phyloP scores from a whole-genome alignment of 2,797 vertebrate genomes.

The Poeciliopsis infans region DNA sequence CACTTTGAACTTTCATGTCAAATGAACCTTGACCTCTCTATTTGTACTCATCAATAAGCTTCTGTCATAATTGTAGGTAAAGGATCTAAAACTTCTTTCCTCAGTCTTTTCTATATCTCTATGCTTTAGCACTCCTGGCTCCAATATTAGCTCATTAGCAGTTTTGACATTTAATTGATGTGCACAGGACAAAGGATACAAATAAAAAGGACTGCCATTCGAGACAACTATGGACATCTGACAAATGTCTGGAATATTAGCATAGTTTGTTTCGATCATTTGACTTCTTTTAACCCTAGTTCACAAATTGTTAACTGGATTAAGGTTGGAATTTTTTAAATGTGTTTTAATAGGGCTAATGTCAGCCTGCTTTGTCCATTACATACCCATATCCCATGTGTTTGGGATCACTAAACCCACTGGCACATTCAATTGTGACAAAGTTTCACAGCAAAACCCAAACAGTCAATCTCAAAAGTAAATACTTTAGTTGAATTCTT shows the following conservation, averaged over 20 bases:
- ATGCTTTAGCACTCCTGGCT: too few species aligned
- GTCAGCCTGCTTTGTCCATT: neutral
- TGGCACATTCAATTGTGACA: neutral
- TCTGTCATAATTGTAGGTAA: neutral
- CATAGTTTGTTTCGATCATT: neutral
- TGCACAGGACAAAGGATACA: too few species aligned
- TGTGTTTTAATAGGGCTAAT: neutral
- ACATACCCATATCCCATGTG: neutral
- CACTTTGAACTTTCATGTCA: neutral
- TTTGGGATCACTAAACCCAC: neutral
- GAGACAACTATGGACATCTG: too few species aligned
- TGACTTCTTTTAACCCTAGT: neutral
- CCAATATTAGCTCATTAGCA: too few species aligned
- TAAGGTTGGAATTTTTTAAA: neutral
- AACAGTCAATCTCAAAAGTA: neutral
- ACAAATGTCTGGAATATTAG: neutral
- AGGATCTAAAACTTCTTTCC: neutral
- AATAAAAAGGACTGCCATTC: too few species aligned
- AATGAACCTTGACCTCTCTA: neutral
- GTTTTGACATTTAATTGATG: too few species aligned
- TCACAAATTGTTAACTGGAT: neutral
- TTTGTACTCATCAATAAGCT: neutral
- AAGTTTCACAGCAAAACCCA: neutral
- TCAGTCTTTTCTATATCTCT: too few species aligned
- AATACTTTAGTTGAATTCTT: neutral